phyloP scores from a whole-genome alignment of 2,888 invertebrate species.

The Sinhomidia bicolor region DNA sequence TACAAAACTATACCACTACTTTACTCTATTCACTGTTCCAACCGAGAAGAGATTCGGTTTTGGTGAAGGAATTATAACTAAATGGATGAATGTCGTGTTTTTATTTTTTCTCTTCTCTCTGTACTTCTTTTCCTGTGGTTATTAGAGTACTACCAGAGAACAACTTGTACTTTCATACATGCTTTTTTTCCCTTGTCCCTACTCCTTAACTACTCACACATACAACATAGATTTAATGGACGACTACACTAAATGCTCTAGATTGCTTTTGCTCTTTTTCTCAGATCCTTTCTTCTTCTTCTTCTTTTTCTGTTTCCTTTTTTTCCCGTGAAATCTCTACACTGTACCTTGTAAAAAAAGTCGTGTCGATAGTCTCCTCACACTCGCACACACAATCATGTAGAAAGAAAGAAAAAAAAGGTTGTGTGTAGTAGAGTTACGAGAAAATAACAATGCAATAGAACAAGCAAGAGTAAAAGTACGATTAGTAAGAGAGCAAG shows the following conservation, averaged over 20 bases:
- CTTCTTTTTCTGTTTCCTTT: conserved; percentile 4
- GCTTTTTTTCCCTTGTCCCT: not conserved
- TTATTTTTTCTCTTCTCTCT: conserved; percentile 55
- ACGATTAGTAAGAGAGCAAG: conserved; percentile 30
- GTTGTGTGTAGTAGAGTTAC: conserved; percentile 44
- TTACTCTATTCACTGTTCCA: not conserved
- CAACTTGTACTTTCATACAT: conserved; percentile 42
- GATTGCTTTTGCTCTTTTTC: conserved; percentile 47
- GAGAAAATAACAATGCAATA: conserved; percentile 33
- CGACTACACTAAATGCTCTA: conserved; percentile 60
- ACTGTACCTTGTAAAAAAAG: conserved; percentile 20
- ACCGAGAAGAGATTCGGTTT: conserved; percentile 61
- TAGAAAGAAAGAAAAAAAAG: conserved; percentile 34
- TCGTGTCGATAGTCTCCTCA: conserved; percentile 9
- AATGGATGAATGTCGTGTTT: conserved; percentile 69
- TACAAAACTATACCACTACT: no score
- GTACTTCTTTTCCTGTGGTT: conserved; percentile 29
- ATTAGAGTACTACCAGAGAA: not conserved
- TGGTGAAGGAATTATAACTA: conserved; percentile 45
- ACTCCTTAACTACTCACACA: conserved; percentile 42
- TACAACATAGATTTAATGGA: conserved; percentile 60
- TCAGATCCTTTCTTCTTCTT: conserved; percentile 23
- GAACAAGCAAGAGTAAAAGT: conserved; percentile 24
- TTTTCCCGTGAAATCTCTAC: conserved; percentile 44
- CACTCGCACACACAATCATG: conserved; percentile 41